A percentile compares a stretch with the other conserved stretches of the same genome.
Conservation (phyloP, 2,888 invertebrate species). For the Chrysolina oricalcia region DNA sequence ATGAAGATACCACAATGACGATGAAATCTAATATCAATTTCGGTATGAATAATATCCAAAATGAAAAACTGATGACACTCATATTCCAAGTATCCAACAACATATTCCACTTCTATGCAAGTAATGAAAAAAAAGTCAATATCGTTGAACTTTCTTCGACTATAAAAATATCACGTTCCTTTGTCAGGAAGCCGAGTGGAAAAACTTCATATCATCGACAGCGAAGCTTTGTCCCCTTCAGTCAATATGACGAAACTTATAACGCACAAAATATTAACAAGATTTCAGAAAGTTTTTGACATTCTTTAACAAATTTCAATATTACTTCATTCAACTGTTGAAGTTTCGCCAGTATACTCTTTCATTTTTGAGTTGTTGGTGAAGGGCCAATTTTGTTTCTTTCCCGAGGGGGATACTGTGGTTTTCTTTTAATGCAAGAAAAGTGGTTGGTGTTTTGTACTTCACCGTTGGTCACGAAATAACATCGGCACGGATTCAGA, state of each 20-base stretch:
- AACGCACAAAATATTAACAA: conserved; percentile 60
- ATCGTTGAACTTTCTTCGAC: conserved; percentile 3
- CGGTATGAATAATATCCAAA: too few species aligned
- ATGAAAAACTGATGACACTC: too few species aligned
- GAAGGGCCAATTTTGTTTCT: too few species aligned
- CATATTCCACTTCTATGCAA: neutral
- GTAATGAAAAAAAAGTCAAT: conserved; percentile 8
- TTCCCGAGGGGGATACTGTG: too few species aligned
- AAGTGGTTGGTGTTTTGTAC: too few species aligned
- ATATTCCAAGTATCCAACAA: neutral
- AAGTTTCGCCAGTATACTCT: neutral
- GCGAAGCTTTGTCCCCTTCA: conserved; percentile 46
- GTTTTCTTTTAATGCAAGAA: too few species aligned
- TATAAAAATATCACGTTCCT: conserved; percentile 26
- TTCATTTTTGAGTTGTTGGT: neutral
- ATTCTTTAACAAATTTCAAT: conserved; percentile 55
- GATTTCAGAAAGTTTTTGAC: conserved; percentile 52
- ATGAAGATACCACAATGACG: too few species aligned
- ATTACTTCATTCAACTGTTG: conserved; percentile 28
- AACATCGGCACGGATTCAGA: too few species aligned
- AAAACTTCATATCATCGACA: conserved; percentile 52
- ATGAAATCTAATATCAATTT: too few species aligned
- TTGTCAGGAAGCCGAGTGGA: conserved; percentile 48
- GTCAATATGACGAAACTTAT: conserved; percentile 59
- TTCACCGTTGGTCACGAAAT: too few species aligned